Conservation (phyloP, 2,888 invertebrate genomes). For the Saturnia pavonia region DNA sequence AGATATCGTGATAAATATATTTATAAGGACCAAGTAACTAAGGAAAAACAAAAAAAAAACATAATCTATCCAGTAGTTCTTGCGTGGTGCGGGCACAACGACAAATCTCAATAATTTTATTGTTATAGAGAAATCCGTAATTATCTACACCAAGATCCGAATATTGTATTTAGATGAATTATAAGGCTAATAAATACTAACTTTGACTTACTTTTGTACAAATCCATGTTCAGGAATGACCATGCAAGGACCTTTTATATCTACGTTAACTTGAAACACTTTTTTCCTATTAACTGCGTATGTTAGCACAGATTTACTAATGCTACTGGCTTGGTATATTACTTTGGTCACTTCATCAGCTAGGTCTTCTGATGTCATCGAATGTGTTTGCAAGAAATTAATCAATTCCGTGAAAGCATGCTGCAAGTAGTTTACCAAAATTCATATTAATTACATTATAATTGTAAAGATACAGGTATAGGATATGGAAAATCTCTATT, state of each 20-base stretch:
- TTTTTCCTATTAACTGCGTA: slow-evolving; percentile 78
- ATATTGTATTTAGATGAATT: background rate
- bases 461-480: background rate
- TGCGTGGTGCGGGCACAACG: too few relatives aligned
- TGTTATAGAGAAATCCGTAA: too few relatives aligned
- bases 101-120: too few relatives aligned
- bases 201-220: slow-evolving; percentile 50
- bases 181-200: background rate
- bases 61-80: too few relatives aligned
- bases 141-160: background rate
- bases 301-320: slow-evolving; percentile 72
- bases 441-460: background rate
- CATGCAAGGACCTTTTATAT: slow-evolving; percentile 88
- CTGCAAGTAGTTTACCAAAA: slow-evolving; percentile 59
- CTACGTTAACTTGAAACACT: slow-evolving; percentile 86
- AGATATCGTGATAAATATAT: too few relatives aligned
- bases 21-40: too few relatives aligned
- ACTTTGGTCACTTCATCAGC: slow-evolving; percentile 48
- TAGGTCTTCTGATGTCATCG: slow-evolving; percentile 71
- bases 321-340: slow-evolving; percentile 54
- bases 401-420: slow-evolving; percentile 87
- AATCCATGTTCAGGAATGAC: slow-evolving; percentile 89
- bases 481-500: background rate
- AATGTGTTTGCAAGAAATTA: slow-evolving; percentile 84
- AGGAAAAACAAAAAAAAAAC: too few relatives aligned